phyloP scores from a whole-genome alignment of 2,797 vertebrate species.

The Sebastes aleutianus region DNA sequence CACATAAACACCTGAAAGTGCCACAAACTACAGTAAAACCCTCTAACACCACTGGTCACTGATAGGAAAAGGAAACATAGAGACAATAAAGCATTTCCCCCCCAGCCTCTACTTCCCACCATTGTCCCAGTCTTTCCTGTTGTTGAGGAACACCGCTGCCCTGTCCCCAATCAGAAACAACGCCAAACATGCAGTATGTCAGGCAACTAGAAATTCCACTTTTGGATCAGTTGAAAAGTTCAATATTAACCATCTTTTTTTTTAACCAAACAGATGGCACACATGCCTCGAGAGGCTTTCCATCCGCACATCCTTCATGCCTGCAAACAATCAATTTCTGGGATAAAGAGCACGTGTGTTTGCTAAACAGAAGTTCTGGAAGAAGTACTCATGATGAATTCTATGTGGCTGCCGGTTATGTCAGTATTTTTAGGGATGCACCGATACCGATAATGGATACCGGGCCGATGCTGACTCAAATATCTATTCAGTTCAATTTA shows the following conservation, averaged over 20 bases:
- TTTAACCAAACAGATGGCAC: slow-evolving; percentile 10
- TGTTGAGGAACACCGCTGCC: slow-evolving; percentile 46
- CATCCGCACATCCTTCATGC: neutral
- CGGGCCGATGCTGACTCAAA: too few species aligned
- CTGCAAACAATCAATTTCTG: slow-evolving; percentile 42
- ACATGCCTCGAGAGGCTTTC: slow-evolving; percentile 23
- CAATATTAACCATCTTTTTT: neutral
- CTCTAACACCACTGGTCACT: neutral
- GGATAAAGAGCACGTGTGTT: slow-evolving; percentile 9
- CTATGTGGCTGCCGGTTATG: neutral
- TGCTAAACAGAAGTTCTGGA: slow-evolving; percentile 27
- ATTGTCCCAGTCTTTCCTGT: slow-evolving; percentile 72
- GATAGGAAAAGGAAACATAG: slow-evolving; percentile 22
- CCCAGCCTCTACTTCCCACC: slow-evolving; percentile 54
- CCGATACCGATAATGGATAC: too few species aligned
- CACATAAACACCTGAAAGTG: neutral
- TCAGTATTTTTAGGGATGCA: neutral
- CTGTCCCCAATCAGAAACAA: slow-evolving; percentile 32
- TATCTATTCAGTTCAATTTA: too few species aligned
- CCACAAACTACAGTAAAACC: neutral
- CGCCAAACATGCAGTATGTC: neutral
- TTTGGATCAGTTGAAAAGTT: slow-evolving; percentile 24
- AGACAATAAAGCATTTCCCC: slow-evolving; percentile 26
- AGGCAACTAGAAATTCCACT: neutral
- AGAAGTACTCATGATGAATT: neutral